These are phyloP conservation scores for Choristoneura rosaceana DNA, from an alignment of 2,888 invertebrate genomes.

Conservation along the genomic window DNA sequence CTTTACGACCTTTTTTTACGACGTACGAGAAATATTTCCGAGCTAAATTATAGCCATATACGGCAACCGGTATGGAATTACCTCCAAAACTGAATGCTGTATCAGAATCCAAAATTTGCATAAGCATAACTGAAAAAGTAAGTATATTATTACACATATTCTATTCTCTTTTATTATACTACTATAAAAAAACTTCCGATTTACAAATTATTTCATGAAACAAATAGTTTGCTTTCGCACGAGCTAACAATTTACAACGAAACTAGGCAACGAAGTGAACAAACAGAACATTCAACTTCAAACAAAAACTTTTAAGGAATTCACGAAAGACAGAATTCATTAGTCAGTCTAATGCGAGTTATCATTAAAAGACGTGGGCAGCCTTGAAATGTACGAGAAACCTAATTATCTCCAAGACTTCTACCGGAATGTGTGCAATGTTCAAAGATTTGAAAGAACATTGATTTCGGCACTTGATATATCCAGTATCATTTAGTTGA, in stretches of 20 bases:
- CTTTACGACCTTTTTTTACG: slow-evolving; percentile 37
- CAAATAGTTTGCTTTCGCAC: background rate
- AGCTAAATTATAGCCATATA: slow-evolving; percentile 29
- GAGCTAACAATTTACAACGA: slow-evolving; percentile 6
- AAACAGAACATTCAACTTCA: slow-evolving; percentile 9
- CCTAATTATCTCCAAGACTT: background rate
- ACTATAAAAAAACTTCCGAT: background rate
- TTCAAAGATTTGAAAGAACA: background rate
- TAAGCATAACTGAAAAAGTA: background rate
- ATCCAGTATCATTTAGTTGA: no score
- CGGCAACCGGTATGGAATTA: slow-evolving; percentile 16
- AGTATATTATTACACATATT: background rate
- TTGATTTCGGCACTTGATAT: no score
- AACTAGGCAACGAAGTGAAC: background rate
- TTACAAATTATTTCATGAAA: background rate
- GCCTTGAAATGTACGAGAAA: slow-evolving; percentile 19
- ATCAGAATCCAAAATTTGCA: background rate
- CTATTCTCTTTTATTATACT: background rate
- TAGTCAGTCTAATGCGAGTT: slow-evolving; percentile 38
- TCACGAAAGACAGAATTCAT: slow-evolving; percentile 35
- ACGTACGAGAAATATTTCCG: slow-evolving; percentile 24
- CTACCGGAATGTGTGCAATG: background rate
- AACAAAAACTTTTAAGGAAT: slow-evolving; percentile 30
- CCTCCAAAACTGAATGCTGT: slow-evolving; percentile 1
- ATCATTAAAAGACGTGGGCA: slow-evolving; percentile 18